These are phyloP conservation scores for Esox niger DNA, from an alignment of 2,113 vertebrate genomes.

Conservation along the genomic window DNA sequence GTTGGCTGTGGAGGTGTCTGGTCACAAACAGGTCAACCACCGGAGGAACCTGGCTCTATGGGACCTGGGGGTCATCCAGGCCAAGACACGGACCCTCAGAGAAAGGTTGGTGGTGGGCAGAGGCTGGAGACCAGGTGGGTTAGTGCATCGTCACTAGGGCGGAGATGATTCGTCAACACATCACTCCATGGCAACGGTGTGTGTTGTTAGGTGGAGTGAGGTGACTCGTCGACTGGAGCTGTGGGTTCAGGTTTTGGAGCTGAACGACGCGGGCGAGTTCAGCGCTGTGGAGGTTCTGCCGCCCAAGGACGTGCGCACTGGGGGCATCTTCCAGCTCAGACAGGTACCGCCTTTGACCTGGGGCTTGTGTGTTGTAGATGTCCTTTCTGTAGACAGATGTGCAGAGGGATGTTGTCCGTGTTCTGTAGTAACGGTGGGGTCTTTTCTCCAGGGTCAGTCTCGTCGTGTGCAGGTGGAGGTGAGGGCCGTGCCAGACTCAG, in stretches of 20 bases:
- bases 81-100: constrained; percentile 90
- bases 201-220: constrained; percentile 78
- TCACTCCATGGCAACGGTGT: no score
- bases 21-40: constrained; percentile 85
- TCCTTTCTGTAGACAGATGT: no score
- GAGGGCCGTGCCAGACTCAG: constrained; percentile 86
- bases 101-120: constrained; percentile 77
- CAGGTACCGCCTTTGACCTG: constrained; percentile 74
- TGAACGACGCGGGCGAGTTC: constrained; percentile 90
- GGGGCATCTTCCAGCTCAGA: constrained; percentile 90
- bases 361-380: not conserved
- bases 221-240: constrained; percentile 89
- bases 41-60: constrained; percentile 88
- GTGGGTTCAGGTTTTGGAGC: constrained; percentile 92
- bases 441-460: constrained; percentile 93
- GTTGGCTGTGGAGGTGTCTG: constrained; percentile 89
- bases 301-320: constrained; percentile 83
- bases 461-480: constrained; percentile 87
- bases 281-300: constrained; percentile 84
- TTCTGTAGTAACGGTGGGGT: no score
- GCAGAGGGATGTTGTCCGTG: no score
- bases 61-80: constrained; percentile 95
- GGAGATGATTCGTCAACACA: no score
- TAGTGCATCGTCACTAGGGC: no score
- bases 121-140: not conserved